phyloP scores from a whole-genome alignment of 2,113 vertebrate genomes.

The Mirounga angustirostris region DNA sequence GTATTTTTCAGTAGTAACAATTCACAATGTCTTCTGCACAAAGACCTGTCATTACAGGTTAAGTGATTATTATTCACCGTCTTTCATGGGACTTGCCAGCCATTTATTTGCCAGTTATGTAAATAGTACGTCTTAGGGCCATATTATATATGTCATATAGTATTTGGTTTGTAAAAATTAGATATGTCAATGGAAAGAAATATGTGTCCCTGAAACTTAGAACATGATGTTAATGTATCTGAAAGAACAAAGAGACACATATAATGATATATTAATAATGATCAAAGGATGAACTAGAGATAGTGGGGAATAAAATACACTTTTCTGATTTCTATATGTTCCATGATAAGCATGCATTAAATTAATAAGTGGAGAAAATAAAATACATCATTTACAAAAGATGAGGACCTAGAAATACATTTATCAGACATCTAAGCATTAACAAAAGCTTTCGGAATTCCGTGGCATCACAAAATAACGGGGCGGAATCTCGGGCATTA shows the following conservation, averaged over 20 bases:
- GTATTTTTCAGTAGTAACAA: constrained; percentile 23
- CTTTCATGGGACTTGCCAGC: constrained; percentile 44
- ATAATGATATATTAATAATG: not conserved
- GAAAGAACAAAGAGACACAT: not conserved
- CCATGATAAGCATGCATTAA: not conserved
- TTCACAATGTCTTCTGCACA: constrained; percentile 43
- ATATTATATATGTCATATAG: not conserved
- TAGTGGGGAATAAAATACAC: not conserved
- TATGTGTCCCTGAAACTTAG: not conserved
- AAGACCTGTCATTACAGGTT: constrained; percentile 34
- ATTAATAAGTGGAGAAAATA: not conserved
- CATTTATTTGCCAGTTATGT: constrained; percentile 37
- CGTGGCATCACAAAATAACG: not conserved
- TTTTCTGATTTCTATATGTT: not conserved
- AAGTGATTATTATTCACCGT: constrained; percentile 52
- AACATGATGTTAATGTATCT: not conserved
- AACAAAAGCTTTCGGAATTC: not conserved
- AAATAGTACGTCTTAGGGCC: constrained; percentile 50
- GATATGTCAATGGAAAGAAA: not conserved
- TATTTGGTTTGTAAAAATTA: not conserved
- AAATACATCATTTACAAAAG: not conserved
- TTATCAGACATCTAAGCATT: not conserved
- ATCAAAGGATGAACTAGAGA: not conserved
- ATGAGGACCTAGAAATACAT: not conserved
- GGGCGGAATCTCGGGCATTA: not conserved